phyloP scores from a whole-genome alignment of 2,797 vertebrate genomes.

The Poecile montanus region DNA sequence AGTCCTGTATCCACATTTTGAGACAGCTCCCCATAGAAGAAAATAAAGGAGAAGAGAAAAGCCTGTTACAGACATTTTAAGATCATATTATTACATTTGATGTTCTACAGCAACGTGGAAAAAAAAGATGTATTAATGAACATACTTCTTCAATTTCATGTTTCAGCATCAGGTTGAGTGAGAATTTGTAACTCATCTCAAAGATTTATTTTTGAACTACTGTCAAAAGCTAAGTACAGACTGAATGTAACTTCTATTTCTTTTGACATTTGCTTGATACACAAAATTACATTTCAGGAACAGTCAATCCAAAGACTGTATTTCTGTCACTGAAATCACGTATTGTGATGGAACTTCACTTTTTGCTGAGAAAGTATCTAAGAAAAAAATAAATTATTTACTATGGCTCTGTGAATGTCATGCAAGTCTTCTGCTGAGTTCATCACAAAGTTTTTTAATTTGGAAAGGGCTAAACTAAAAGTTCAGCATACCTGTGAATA shows the following conservation, averaged over 20 bases:
- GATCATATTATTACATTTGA: background rate
- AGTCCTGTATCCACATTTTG: background rate
- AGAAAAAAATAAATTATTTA: background rate
- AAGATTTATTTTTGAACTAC: background rate
- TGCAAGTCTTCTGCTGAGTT: background rate
- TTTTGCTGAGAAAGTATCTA: background rate
- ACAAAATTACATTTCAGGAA: slow-evolving; percentile 7
- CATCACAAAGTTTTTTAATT: background rate
- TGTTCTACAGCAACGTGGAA: background rate
- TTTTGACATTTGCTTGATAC: slow-evolving; percentile 9
- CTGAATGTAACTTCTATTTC: background rate
- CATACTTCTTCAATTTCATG: background rate
- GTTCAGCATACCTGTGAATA: background rate
- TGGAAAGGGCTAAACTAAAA: background rate
- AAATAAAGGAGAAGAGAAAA: background rate
- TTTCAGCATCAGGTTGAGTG: background rate
- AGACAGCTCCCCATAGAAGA: background rate
- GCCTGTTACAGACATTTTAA: background rate
- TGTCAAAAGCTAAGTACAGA: background rate
- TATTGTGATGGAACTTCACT: background rate
- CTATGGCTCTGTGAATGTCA: background rate
- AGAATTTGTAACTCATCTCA: background rate
- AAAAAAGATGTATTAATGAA: background rate
- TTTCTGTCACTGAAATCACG: background rate
- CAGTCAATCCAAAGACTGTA: background rate